A percentile compares a stretch with the other conserved stretches of the same genome.
Evolutionary conservation across 1,140 invertebrate genomes (phyloP).

Genomic region (Drosophila mayri): DNA sequence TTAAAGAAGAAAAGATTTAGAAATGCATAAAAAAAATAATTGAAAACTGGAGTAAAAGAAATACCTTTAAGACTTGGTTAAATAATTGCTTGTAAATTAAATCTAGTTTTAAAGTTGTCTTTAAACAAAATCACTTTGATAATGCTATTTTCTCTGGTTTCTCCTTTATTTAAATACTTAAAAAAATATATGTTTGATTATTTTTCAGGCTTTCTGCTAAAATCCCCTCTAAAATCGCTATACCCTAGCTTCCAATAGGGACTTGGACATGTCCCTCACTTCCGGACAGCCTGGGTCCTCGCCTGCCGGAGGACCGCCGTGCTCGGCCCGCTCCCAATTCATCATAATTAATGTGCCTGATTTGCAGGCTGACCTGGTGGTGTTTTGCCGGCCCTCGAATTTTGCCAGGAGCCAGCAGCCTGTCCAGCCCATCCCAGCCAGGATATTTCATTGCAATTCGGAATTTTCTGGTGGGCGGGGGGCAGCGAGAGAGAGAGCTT

Average conservation of each 20-base stretch:
- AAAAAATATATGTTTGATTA: too few relatives aligned
- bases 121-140: background rate
- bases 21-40: too few relatives aligned
- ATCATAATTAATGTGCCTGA: slow-evolving; percentile 80
- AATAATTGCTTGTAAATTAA: too few relatives aligned
- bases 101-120: too few relatives aligned
- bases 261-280: background rate
- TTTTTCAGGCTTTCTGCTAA: background rate
- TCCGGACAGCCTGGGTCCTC: background rate
- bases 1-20: background rate
- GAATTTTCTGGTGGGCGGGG: slow-evolving; percentile 6
- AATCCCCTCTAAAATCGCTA: background rate
- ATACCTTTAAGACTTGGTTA: too few relatives aligned
- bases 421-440: background rate
- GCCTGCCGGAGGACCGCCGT: background rate
- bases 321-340: slow-evolving; percentile 39
- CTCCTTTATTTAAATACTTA: background rate
- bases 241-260: background rate
- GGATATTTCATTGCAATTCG: slow-evolving; percentile 33
- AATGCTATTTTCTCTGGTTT: background rate
- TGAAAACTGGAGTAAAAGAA: too few relatives aligned
- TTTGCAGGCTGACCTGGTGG: slow-evolving; percentile 58
- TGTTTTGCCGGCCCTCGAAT: slow-evolving; percentile 8
- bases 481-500: slow-evolving; percentile 10
- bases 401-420: slow-evolving; percentile 11